phyloP scores from a whole-genome alignment of 2,888 invertebrate genomes.

The Cantharis lateralis region DNA sequence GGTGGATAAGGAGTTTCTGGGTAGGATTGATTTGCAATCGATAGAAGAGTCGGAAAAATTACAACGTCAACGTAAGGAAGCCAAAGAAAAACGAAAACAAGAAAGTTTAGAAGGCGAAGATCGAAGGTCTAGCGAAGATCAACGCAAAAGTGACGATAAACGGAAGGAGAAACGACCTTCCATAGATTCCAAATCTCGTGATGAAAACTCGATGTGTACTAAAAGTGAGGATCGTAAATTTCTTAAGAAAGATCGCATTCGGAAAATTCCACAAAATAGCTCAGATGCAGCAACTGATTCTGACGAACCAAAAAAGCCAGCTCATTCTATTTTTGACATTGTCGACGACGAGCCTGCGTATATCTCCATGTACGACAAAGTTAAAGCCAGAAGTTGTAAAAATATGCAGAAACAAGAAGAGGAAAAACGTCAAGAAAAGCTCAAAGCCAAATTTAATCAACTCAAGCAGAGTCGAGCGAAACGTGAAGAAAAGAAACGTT shows the following conservation, averaged over 20 bases:
- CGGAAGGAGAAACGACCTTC: slow-evolving; percentile 60
- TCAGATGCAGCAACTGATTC: slow-evolving; percentile 73
- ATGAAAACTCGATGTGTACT: slow-evolving; percentile 48
- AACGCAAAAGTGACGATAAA: slow-evolving; percentile 47
- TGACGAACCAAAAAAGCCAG: slow-evolving; percentile 85
- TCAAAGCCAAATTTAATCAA: slow-evolving; percentile 88
- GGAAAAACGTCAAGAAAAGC: slow-evolving; percentile 82
- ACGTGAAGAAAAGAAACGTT: slow-evolving; percentile 86
- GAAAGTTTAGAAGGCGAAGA: slow-evolving; percentile 55
- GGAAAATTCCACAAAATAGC: slow-evolving; percentile 58
- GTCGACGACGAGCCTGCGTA: slow-evolving; percentile 88
- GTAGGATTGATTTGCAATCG: slow-evolving; percentile 62
- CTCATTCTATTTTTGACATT: slow-evolving; percentile 90
- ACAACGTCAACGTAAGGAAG: slow-evolving; percentile 60
- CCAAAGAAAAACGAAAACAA: slow-evolving; percentile 61
- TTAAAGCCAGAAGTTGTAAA: slow-evolving; percentile 90
- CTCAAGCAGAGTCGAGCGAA: slow-evolving; percentile 86
- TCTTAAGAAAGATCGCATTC: slow-evolving; percentile 47
- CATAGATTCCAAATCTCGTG: slow-evolving; percentile 60
- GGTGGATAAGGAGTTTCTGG: slow-evolving; percentile 65
- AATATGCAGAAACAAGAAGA: slow-evolving; percentile 93
- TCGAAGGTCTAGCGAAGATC: slow-evolving; percentile 42
- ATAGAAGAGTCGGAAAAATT: slow-evolving; percentile 64
- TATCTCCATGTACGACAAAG: slow-evolving; percentile 97
- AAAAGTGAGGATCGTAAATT: slow-evolving; percentile 39